Conservation (phyloP, 2,113 vertebrate species). For the Macaca fascicularis region DNA sequence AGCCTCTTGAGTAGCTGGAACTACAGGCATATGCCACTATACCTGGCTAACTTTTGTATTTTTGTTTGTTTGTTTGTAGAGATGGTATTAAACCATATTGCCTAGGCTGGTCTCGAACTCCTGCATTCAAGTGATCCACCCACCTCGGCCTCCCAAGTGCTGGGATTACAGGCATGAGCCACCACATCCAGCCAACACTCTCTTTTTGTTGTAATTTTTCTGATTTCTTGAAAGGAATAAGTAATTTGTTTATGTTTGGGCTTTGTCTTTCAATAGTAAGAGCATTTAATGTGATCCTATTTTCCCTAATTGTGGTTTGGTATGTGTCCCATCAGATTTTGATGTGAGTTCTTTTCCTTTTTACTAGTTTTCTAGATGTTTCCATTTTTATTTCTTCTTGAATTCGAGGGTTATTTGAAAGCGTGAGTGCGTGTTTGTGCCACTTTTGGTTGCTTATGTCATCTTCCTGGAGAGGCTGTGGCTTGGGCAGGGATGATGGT, state of each 20-base stretch:
- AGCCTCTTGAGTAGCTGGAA: no score
- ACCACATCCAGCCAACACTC: no score
- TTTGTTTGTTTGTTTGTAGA: no score
- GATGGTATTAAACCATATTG: no score
- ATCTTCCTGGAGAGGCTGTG: not conserved
- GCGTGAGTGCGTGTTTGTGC: rapidly evolving
- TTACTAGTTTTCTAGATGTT: not conserved
- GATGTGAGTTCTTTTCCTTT: not conserved
- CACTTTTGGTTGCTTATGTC: rapidly evolving
- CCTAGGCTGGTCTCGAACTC: no score
- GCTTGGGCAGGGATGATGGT: rapidly evolving
- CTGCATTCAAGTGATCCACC: no score
- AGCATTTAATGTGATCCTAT: rapidly evolving
- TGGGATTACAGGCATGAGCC: no score
- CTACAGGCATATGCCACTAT: no score
- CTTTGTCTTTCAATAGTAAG: not conserved
- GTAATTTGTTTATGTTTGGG: rapidly evolving
- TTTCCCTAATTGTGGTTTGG: not conserved
- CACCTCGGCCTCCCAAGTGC: no score
- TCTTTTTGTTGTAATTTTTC: not conserved
- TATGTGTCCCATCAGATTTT: not conserved
- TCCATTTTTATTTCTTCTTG: not conserved
- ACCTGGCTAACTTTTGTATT: no score
- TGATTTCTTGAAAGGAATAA: no score
- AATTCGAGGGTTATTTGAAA: no score